Conservation (phyloP, 2,797 vertebrate species). For the Cossypha caffra region DNA sequence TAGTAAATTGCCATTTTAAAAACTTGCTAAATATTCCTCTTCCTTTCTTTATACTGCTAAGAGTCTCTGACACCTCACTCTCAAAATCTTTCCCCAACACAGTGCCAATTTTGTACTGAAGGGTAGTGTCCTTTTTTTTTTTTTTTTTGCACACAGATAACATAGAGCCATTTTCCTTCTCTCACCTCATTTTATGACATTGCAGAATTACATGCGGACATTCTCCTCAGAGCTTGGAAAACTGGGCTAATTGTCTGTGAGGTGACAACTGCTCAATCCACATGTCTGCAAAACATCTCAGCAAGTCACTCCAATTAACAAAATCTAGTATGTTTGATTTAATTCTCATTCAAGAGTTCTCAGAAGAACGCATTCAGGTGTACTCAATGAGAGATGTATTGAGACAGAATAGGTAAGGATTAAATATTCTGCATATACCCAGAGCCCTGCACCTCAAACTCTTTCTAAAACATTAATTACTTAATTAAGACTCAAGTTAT, state of each 20-base stretch:
- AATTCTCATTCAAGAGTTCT: slow-evolving; percentile 7
- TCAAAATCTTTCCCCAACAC: background rate
- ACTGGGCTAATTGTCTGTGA: background rate
- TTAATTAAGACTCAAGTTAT: slow-evolving; percentile 7
- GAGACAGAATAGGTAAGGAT: background rate
- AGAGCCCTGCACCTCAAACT: background rate
- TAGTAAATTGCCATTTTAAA: background rate
- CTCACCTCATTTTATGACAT: background rate
- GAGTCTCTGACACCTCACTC: background rate
- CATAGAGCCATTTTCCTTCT: background rate
- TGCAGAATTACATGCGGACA: background rate
- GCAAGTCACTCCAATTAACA: background rate
- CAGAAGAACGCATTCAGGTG: background rate
- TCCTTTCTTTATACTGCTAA: background rate
- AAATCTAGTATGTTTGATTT: background rate
- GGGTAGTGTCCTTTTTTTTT: background rate
- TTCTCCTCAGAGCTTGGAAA: background rate
- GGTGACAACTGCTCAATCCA: background rate
- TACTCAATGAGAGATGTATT: background rate
- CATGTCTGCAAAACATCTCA: slow-evolving; percentile 26
- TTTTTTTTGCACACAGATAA: background rate
- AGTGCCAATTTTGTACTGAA: background rate
- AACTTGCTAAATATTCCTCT: background rate
- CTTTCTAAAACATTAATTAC: background rate
- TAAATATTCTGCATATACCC: background rate